A percentile compares a stretch with the other conserved stretches of the same genome.
Conservation (phyloP, 2,797 vertebrate species). For the Semotilus atromaculatus region DNA sequence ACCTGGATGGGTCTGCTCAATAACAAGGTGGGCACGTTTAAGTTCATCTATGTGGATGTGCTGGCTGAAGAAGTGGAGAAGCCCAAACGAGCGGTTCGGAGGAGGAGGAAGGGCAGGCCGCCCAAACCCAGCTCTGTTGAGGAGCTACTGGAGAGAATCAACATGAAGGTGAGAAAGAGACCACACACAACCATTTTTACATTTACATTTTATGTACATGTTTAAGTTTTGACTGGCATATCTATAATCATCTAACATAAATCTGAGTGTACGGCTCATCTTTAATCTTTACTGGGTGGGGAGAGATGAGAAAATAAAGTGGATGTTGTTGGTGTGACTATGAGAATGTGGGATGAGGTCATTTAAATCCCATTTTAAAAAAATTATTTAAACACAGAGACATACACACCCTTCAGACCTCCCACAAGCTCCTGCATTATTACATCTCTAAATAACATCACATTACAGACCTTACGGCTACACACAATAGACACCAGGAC, state of each 20-base stretch:
- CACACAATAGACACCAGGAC: background rate
- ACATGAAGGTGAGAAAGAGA: conserved; percentile 85
- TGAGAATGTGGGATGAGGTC: conserved; percentile 8
- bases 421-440: background rate
- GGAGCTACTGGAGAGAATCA: conserved; percentile 94
- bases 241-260: conserved; percentile 13
- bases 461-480: background rate
- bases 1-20: conserved; percentile 99
- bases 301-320: conserved; percentile 5
- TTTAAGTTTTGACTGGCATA: background rate
- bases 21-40: conserved; percentile 99
- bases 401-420: conserved; percentile 23
- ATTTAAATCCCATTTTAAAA: background rate
- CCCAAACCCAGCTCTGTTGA: conserved; percentile 96
- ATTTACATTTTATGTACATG: conserved; percentile 9
- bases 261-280: background rate
- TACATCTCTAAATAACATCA: conserved; percentile 10
- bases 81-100: conserved; percentile 89
- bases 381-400: background rate
- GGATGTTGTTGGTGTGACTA: background rate
- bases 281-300: background rate
- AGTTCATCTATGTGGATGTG: conserved; percentile 98
- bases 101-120: conserved; percentile 88
- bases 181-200: conserved; percentile 9
- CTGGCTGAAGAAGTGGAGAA: conserved; percentile 94